Conservation (phyloP, 1,140 invertebrate genomes). For the Drosophila seguyi region DNA sequence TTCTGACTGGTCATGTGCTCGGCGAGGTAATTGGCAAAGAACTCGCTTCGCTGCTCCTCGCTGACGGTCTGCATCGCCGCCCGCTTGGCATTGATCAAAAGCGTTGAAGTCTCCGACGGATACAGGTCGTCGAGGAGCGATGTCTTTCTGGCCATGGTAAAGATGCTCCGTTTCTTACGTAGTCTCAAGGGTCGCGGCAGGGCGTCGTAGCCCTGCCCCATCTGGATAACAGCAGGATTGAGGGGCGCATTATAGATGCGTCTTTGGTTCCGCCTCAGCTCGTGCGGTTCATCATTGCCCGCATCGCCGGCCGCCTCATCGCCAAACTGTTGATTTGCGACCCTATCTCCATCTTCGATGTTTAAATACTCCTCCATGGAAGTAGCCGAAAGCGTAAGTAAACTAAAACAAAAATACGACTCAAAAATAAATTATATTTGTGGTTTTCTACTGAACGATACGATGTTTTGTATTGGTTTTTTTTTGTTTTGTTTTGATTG, state of each 20-base stretch:
- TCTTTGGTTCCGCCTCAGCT: conserved; percentile 24
- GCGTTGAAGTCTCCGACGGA: conserved; percentile 39
- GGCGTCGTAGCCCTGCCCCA: neutral
- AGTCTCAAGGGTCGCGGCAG: conserved; percentile 11
- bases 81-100: conserved; percentile 46
- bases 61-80: conserved; percentile 24
- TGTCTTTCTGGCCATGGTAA: conserved; percentile 47
- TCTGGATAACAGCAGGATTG: conserved; percentile 34
- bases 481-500: neutral
- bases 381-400: neutral
- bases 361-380: conserved; percentile 3
- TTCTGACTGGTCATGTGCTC: conserved; percentile 67
- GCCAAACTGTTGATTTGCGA: conserved; percentile 22
- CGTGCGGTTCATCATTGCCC: conserved; percentile 14
- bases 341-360: conserved; percentile 18
- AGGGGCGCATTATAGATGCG: conserved; percentile 53
- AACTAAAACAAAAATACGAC: conserved; percentile 26
- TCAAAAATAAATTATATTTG: conserved; percentile 7
- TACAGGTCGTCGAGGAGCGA: conserved; percentile 16
- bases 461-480: conserved; percentile 4
- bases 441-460: conserved; percentile 22
- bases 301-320: conserved; percentile 20
- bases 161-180: conserved; percentile 61
- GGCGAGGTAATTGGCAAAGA: conserved; percentile 60
- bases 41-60: conserved; percentile 47